Percentiles rank a stretch among this genome's conserved stretches.
Conservation (phyloP, 2,888 invertebrate species). For the Lasioglossum oenotherae region DNA sequence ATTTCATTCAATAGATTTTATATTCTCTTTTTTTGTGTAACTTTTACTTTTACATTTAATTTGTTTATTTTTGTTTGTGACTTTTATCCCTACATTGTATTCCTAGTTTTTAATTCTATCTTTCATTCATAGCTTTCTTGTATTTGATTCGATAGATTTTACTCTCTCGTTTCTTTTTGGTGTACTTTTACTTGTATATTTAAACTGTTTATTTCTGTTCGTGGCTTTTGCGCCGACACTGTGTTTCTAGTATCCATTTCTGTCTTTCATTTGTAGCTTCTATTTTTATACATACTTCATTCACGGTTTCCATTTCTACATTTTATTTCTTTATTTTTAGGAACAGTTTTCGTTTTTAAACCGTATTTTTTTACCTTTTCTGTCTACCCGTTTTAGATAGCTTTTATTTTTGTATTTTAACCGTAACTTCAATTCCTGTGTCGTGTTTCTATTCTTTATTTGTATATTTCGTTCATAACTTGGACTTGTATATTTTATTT, state of each 20-base stretch:
- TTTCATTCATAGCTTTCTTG: neutral
- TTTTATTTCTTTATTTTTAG: neutral
- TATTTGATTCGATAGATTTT: neutral
- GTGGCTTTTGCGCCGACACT: neutral
- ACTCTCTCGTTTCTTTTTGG: neutral
- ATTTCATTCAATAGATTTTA: neutral
- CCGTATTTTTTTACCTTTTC: neutral
- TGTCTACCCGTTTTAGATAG: neutral
- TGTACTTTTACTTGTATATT: neutral
- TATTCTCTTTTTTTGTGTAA: neutral
- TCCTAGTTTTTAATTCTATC: neutral
- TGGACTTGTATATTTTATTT: neutral
- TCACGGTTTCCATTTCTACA: neutral
- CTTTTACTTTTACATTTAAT: neutral
- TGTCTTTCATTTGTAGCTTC: neutral
- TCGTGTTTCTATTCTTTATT: too few relatives aligned
- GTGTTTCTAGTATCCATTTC: neutral
- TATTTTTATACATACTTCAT: neutral
- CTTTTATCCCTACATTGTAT: neutral
- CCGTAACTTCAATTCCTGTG: neutral
- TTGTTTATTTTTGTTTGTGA: neutral
- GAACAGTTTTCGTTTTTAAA: too few relatives aligned
- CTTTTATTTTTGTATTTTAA: neutral
- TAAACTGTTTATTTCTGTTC: neutral
- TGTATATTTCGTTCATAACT: too few relatives aligned